Percentiles rank a stretch among this genome's conserved stretches.
phyloP scores from a whole-genome alignment of 2,888 invertebrate species.

The Trachelus tabidus region DNA sequence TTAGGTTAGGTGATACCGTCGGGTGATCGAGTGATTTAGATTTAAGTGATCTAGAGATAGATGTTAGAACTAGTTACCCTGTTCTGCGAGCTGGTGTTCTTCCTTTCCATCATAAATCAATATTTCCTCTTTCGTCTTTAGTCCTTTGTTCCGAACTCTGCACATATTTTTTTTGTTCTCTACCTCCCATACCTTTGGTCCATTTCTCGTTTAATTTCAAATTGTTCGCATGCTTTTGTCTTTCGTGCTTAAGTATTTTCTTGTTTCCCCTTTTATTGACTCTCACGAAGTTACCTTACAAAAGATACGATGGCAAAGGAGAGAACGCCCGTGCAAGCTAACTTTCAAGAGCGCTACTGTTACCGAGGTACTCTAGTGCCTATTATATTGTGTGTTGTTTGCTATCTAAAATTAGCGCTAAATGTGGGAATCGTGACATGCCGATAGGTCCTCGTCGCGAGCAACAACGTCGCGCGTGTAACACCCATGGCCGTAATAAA shows the following conservation, averaged over 20 bases:
- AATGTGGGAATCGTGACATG: conserved; percentile 24
- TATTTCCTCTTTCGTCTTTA: background rate
- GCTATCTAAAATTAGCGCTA: conserved; percentile 45
- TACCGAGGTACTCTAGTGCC: conserved; percentile 55
- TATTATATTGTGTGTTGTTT: conserved; percentile 42
- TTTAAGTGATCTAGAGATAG: conserved; percentile 54
- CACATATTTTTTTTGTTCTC: conserved; percentile 5
- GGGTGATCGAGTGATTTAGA: conserved; percentile 4
- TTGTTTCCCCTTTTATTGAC: background rate
- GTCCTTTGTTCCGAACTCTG: conserved; percentile 5
- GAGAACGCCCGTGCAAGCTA: conserved; percentile 55
- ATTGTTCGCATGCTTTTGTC: conserved; percentile 2
- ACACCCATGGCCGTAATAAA: background rate
- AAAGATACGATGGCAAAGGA: conserved; percentile 40
- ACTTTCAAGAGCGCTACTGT: conserved; percentile 59
- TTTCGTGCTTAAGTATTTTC: conserved; percentile 1
- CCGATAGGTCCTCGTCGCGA: background rate
- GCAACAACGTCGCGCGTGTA: background rate
- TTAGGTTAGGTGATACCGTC: conserved; percentile 39
- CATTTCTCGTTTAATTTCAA: conserved; percentile 5
- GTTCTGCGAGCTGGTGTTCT: conserved; percentile 57
- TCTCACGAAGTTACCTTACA: background rate
- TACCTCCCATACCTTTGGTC: conserved; percentile 6
- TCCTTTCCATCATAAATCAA: conserved; percentile 38
- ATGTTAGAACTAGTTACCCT: conserved; percentile 63